Percentiles rank a stretch among this genome's conserved stretches.
These are phyloP conservation scores for Tetraneura akinire DNA, from an alignment of 1,140 invertebrate genomes.

Conservation along the genomic window DNA sequence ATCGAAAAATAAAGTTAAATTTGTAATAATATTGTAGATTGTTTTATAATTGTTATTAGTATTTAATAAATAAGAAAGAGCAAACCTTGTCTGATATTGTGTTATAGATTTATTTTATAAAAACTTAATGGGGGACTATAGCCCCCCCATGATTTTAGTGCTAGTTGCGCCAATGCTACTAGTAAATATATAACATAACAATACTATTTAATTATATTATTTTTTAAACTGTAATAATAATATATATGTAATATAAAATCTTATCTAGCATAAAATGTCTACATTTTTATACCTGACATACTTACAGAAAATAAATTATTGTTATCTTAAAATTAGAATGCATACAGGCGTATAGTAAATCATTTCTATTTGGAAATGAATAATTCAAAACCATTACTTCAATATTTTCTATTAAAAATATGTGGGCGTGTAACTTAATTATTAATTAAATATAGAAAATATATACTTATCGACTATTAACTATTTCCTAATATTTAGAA, in stretches of 20 bases:
- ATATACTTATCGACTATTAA: not conserved
- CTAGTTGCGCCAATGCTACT: too few relatives aligned
- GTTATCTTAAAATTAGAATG: not conserved
- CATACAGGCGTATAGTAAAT: not conserved
- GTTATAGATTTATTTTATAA: too few relatives aligned
- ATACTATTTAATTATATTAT: too few relatives aligned
- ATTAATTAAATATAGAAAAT: not conserved
- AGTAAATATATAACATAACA: too few relatives aligned
- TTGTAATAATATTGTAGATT: too few relatives aligned
- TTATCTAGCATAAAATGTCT: not conserved
- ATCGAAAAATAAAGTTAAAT: too few relatives aligned
- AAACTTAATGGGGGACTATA: too few relatives aligned
- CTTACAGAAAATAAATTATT: not conserved
- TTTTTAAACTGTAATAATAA: not conserved
- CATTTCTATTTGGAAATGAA: conserved; percentile 32
- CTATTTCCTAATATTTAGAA: not conserved
- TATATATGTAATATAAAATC: not conserved
- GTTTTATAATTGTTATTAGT: too few relatives aligned
- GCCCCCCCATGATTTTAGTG: too few relatives aligned
- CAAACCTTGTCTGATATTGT: too few relatives aligned
- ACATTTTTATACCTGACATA: not conserved
- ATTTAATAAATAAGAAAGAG: too few relatives aligned
- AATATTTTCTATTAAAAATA: conserved; percentile 5
- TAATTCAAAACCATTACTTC: conserved; percentile 25
- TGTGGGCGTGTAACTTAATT: conserved; percentile 9